Percentiles rank a stretch among this genome's conserved stretches.
Evolutionary conservation across 2,113 vertebrate species (phyloP).

Genomic region (Notarius lentiginosus): DNA sequence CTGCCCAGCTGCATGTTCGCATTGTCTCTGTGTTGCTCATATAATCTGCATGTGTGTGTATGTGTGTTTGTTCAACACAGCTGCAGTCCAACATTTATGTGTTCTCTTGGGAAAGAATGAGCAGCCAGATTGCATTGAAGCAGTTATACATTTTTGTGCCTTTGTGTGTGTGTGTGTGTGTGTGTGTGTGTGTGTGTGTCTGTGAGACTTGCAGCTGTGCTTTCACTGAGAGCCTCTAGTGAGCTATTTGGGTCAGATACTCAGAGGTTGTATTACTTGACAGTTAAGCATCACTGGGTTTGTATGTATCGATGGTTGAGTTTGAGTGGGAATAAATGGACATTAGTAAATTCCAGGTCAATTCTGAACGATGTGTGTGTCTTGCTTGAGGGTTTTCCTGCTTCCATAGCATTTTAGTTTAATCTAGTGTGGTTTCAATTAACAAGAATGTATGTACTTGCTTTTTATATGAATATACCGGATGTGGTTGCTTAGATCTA

Average conservation of each 20-base stretch:
- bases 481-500: neutral
- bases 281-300: constrained; percentile 40
- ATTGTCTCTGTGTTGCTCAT: constrained; percentile 30
- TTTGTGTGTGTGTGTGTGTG: constrained; percentile 5
- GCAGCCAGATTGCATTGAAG: constrained; percentile 41
- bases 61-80: constrained; percentile 34
- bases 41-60: neutral
- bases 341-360: constrained; percentile 34
- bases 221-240: constrained; percentile 15
- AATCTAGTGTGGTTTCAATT: neutral
- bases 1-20: constrained; percentile 41
- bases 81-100: constrained; percentile 40
- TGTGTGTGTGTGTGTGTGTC: constrained; percentile 31
- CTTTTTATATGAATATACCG: neutral
- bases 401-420: neutral
- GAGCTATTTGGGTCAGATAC: constrained; percentile 31
- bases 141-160: constrained; percentile 18
- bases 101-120: constrained; percentile 34
- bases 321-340: constrained; percentile 18
- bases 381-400: constrained; percentile 27
- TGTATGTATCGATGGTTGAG: constrained; percentile 20
- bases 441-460: neutral
- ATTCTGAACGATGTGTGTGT: constrained; percentile 20
- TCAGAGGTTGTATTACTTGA: constrained; percentile 34
- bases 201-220: constrained; percentile 44